Evolutionary conservation across 2,888 invertebrate species (phyloP).

Genomic region (Drosophila aldrichi): DNA sequence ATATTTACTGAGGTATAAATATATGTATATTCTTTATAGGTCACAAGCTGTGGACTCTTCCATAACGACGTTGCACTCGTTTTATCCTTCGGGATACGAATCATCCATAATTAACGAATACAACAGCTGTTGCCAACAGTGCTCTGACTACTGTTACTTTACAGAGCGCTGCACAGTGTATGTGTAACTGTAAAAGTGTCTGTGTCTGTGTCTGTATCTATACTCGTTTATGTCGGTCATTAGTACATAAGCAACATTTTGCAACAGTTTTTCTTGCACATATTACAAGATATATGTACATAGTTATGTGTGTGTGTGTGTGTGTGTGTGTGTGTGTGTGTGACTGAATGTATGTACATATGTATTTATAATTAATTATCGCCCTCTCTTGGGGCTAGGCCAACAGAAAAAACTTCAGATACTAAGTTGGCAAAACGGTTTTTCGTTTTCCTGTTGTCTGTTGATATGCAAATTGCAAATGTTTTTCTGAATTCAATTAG

Average conservation of each 20-base stretch:
- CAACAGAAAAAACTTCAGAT: conserved; percentile 37
- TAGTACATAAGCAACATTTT: conserved; percentile 13
- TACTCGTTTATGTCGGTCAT: conserved; percentile 46
- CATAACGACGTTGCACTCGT: conserved; percentile 69
- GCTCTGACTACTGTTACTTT: conserved; percentile 27
- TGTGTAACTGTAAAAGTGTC: conserved; percentile 19
- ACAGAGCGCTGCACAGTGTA: conserved; percentile 10
- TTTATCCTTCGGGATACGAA: conserved; percentile 58
- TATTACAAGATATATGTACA: background rate
- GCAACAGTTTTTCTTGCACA: conserved; percentile 12
- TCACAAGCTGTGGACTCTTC: conserved; percentile 63
- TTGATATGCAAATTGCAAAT: conserved; percentile 30
- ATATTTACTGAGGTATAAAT: conserved; percentile 5
- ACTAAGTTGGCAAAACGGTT: conserved; percentile 15
- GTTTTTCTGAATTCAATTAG: background rate
- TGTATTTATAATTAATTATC: conserved; percentile 50
- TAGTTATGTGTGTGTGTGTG: background rate
- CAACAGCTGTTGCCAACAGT: conserved; percentile 52
- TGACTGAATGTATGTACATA: conserved; percentile 4
- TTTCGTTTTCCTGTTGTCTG: conserved; percentile 20
- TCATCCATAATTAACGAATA: background rate
- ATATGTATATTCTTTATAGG: conserved; percentile 48
- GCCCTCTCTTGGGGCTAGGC: conserved; percentile 46
- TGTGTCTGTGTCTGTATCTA: conserved; percentile 28
- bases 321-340: background rate